These are phyloP conservation scores for Bimastos eiseni DNA, from an alignment of 2,888 invertebrate genomes.

Conservation along the genomic window DNA sequence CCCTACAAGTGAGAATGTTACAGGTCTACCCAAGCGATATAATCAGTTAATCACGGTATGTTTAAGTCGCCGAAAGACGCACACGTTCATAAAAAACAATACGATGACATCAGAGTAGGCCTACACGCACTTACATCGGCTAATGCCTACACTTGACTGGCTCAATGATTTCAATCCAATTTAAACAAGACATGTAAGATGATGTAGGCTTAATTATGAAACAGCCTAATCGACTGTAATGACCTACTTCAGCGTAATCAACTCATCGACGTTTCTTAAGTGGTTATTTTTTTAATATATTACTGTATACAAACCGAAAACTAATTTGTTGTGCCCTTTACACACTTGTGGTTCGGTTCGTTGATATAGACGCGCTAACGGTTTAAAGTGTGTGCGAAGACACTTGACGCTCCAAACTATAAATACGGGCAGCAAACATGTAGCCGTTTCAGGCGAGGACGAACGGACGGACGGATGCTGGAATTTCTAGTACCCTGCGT, in stretches of 20 bases:
- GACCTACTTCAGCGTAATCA: not conserved
- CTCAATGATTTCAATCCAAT: not conserved
- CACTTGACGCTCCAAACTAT: not conserved
- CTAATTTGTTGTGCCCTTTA: not conserved
- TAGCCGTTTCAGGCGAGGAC: conserved; percentile 13
- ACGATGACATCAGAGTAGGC: not conserved
- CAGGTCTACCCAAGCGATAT: not conserved
- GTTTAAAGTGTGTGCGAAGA: conserved; percentile 4
- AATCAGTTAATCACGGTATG: not conserved
- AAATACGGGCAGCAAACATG: not conserved
- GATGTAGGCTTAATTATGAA: not conserved
- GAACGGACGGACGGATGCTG: not conserved
- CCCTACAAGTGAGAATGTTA: not conserved
- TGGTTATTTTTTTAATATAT: too few species aligned
- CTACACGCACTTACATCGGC: not conserved
- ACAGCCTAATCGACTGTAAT: not conserved
- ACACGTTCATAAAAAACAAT: not conserved
- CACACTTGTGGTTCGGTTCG: not conserved
- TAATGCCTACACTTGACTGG: not conserved
- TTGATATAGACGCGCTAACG: not conserved
- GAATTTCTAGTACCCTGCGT: conserved; percentile 18
- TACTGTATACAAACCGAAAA: not conserved
- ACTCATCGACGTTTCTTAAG: not conserved
- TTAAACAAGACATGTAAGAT: not conserved
- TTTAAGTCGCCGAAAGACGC: not conserved